phyloP scores from a whole-genome alignment of 2,797 vertebrate genomes.

The Takifugu ocellatus region DNA sequence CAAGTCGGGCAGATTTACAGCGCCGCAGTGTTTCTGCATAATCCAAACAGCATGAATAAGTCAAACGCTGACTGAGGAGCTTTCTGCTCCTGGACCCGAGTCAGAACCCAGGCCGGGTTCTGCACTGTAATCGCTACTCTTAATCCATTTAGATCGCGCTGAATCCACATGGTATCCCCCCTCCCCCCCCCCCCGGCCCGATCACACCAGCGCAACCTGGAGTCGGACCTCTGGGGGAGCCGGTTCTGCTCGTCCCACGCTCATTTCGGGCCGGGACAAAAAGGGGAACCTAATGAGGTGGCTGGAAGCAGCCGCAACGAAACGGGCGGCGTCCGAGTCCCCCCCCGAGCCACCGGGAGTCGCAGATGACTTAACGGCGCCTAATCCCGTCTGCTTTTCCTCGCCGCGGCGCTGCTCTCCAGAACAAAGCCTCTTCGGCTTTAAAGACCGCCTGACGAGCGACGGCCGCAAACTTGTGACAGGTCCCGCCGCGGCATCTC shows the following conservation, averaged over 20 bases:
- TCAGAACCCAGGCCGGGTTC: too few species aligned
- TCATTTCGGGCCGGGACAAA: too few species aligned
- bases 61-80: conserved; percentile 24
- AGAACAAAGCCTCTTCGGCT: conserved; percentile 40
- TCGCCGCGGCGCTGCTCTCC: not conserved
- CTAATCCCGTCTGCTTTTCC: conserved; percentile 35
- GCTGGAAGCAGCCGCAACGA: conserved; percentile 4
- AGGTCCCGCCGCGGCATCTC: conserved; percentile 44
- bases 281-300: too few species aligned
- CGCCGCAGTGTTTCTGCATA: conserved; percentile 29
- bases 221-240: too few species aligned
- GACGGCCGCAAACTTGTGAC: conserved; percentile 50
- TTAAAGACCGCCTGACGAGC: conserved; percentile 58
- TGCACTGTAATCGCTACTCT: too few species aligned
- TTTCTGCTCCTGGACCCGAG: too few species aligned
- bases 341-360: conserved; percentile 28
- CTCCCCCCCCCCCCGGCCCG: too few species aligned
- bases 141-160: too few species aligned
- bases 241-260: too few species aligned
- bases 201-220: too few species aligned
- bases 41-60: conserved; percentile 38
- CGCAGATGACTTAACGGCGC: conserved; percentile 40
- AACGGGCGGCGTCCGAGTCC: conserved; percentile 13
- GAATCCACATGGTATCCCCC: too few species aligned
- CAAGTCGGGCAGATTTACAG: conserved; percentile 42